phyloP scores from a whole-genome alignment of 2,797 vertebrate species.

The Leuciscus waleckii region DNA sequence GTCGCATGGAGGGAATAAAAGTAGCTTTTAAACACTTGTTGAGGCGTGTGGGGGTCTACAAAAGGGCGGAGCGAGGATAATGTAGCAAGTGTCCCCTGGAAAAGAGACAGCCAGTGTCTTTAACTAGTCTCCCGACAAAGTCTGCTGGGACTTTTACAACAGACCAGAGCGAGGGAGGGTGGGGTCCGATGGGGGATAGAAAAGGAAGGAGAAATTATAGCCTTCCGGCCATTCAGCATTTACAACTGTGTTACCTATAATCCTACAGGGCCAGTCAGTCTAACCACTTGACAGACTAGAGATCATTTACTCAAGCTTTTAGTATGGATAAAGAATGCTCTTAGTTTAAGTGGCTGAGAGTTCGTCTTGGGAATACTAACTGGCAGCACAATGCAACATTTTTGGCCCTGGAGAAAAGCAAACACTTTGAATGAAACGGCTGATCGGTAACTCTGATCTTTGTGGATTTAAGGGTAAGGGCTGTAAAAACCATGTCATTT shows the following conservation, averaged over 20 bases:
- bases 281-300: slow-evolving; percentile 72
- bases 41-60: slow-evolving; percentile 6
- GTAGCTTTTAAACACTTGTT: slow-evolving; percentile 49
- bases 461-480: neutral
- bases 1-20: slow-evolving; percentile 53
- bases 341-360: slow-evolving; percentile 56
- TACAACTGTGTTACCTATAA: slow-evolving; percentile 77
- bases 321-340: slow-evolving; percentile 63
- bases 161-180: slow-evolving; percentile 58
- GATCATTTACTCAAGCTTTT: slow-evolving; percentile 70
- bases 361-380: slow-evolving; percentile 66
- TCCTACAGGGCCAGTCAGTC: slow-evolving; percentile 78
- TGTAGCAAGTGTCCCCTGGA: slow-evolving; percentile 56
- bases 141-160: slow-evolving; percentile 68
- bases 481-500: slow-evolving; percentile 23
- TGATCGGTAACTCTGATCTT: slow-evolving; percentile 24
- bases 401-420: slow-evolving; percentile 33
- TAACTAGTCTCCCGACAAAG: slow-evolving; percentile 67
- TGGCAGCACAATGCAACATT: slow-evolving; percentile 50
- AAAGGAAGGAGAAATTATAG: slow-evolving; percentile 74
- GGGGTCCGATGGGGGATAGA: slow-evolving; percentile 13
- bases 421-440: slow-evolving; percentile 32
- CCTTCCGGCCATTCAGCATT: slow-evolving; percentile 71
- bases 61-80: neutral
- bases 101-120: slow-evolving; percentile 58